These are phyloP conservation scores for Gobio gobio DNA, from an alignment of 2,113 vertebrate species.

Conservation along the genomic window DNA sequence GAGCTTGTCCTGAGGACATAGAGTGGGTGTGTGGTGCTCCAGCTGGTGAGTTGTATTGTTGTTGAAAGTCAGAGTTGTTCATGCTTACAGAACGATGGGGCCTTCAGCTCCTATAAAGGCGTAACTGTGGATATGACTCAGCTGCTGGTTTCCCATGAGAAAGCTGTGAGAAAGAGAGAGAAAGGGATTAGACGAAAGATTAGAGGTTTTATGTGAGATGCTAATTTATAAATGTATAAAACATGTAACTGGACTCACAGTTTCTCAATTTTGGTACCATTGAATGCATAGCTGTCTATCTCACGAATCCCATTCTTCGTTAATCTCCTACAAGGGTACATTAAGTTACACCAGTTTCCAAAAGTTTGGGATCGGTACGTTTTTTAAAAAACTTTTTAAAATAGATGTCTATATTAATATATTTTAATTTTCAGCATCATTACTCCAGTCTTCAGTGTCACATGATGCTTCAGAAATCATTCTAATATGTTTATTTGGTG, in stretches of 20 bases:
- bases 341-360: neutral
- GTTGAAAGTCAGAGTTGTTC: conserved; percentile 47
- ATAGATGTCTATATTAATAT: too few relatives aligned
- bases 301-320: conserved; percentile 90
- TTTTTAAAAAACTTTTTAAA: too few relatives aligned
- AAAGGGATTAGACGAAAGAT: conserved; percentile 18
- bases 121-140: conserved; percentile 82
- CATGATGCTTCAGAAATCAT: neutral
- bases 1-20: conserved; percentile 31
- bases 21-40: conserved; percentile 53
- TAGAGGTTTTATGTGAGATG: conserved; percentile 25
- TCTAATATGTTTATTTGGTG: neutral
- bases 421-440: neutral
- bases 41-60: conserved; percentile 54
- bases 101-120: conserved; percentile 90
- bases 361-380: neutral
- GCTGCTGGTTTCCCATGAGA: conserved; percentile 86
- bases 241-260: conserved; percentile 78
- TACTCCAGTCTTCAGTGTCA: neutral
- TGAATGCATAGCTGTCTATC: conserved; percentile 91
- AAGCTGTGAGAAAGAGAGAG: conserved; percentile 71
- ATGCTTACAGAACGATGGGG: conserved; percentile 90
- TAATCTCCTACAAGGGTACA: conserved; percentile 82
- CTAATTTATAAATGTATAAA: conserved; percentile 18
- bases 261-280: conserved; percentile 87